Conservation (phyloP, 2,797 vertebrate genomes). For the Lagocephalus sceleratus region DNA sequence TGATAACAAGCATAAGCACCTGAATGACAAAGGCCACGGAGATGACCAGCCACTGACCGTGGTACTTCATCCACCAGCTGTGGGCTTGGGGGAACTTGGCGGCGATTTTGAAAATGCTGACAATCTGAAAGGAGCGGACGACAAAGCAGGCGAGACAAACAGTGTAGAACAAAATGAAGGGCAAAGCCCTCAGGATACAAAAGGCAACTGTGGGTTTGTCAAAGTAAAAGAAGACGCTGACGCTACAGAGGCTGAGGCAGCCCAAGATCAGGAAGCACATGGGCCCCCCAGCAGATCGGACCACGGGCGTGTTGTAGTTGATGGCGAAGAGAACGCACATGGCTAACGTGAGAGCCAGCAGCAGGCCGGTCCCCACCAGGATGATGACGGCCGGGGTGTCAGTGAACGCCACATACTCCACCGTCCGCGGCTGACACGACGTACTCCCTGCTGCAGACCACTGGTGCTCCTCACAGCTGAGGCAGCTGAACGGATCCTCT, state of each 20-base stretch:
- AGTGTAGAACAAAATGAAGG: slow-evolving; percentile 73
- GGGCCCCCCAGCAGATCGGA: slow-evolving; percentile 81
- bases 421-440: slow-evolving; percentile 63
- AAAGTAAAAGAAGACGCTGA: slow-evolving; percentile 77
- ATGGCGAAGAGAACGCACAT: slow-evolving; percentile 69
- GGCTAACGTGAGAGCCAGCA: slow-evolving; percentile 60
- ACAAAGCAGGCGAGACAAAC: slow-evolving; percentile 80
- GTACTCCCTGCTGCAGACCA: slow-evolving; percentile 77
- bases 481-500: slow-evolving; percentile 1
- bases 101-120: slow-evolving; percentile 85
- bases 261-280: slow-evolving; percentile 83
- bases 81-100: slow-evolving; percentile 68
- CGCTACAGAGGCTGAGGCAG: slow-evolving; percentile 61
- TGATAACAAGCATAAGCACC: slow-evolving; percentile 44
- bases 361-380: slow-evolving; percentile 32
- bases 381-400: slow-evolving; percentile 59
- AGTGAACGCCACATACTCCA: slow-evolving; percentile 69
- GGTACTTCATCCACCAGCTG: slow-evolving; percentile 75
- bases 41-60: slow-evolving; percentile 74
- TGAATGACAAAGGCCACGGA: slow-evolving; percentile 54
- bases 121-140: slow-evolving; percentile 82
- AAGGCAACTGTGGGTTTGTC: slow-evolving; percentile 59
- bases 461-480: slow-evolving; percentile 62
- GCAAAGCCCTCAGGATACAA: slow-evolving; percentile 66
- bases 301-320: slow-evolving; percentile 78